phyloP scores from a whole-genome alignment of 2,797 vertebrate genomes.

The Rhabdomys pumilio region DNA sequence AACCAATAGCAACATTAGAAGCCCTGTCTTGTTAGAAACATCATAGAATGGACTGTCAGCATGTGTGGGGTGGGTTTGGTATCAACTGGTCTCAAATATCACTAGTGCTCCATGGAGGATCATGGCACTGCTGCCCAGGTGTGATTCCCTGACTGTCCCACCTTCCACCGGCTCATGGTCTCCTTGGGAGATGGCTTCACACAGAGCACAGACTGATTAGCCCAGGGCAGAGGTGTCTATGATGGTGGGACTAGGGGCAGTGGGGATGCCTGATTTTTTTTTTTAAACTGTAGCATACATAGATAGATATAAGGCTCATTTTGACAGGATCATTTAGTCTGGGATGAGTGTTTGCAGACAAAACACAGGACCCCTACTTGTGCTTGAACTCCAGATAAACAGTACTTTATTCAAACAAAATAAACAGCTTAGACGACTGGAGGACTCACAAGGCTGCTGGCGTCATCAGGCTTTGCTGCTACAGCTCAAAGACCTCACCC shows the following conservation, averaged over 20 bases:
- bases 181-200: neutral
- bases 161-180: neutral
- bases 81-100: neutral
- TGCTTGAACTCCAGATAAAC: neutral
- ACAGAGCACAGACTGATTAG: neutral
- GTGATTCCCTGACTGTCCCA: neutral
- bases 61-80: neutral
- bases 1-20: neutral
- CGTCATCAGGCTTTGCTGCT: no score
- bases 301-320: neutral
- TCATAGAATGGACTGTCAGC: neutral
- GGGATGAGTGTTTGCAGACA: neutral
- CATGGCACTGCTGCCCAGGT: neutral
- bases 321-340: neutral
- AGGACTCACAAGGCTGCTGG: neutral
- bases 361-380: conserved; percentile 4
- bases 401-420: neutral
- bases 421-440: neutral
- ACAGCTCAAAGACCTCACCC: neutral
- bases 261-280: neutral
- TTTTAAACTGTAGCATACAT: neutral
- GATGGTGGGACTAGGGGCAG: rapidly evolving
- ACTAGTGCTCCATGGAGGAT: neutral
- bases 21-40: neutral
- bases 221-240: neutral